phyloP scores from a whole-genome alignment of 2,797 vertebrate genomes.

The Acanthiza pusilla region DNA sequence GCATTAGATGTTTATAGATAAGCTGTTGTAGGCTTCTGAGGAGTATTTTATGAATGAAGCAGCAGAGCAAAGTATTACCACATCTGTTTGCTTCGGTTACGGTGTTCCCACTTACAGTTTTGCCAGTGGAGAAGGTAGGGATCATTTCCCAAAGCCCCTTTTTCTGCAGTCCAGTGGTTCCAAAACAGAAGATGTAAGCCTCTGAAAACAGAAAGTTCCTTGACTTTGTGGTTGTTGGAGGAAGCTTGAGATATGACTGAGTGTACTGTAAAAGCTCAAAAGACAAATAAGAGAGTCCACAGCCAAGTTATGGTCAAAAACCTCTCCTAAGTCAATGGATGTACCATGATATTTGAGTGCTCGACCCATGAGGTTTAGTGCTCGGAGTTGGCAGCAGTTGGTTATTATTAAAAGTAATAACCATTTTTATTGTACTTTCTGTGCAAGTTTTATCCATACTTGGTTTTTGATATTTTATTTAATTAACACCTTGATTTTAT shows the following conservation, averaged over 20 bases:
- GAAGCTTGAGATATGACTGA: background rate
- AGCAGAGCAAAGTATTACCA: background rate
- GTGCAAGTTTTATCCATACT: background rate
- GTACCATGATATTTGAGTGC: background rate
- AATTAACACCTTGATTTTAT: background rate
- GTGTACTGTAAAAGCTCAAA: background rate
- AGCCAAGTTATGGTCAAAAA: background rate
- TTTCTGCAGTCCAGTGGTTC: background rate
- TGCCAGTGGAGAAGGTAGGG: background rate
- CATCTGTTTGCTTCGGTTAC: background rate
- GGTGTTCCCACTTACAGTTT: background rate
- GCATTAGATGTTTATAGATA: background rate
- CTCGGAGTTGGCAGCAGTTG: background rate
- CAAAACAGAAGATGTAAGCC: background rate
- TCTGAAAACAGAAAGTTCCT: background rate
- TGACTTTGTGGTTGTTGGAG: fast-evolving
- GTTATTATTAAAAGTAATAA: background rate
- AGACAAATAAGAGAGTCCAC: background rate
- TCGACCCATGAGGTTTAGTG: background rate
- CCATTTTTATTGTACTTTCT: background rate
- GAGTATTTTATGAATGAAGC: background rate
- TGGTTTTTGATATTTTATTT: background rate
- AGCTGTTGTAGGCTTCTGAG: background rate
- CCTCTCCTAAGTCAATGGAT: background rate
- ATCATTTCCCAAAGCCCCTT: background rate